Conservation (phyloP, 2,797 vertebrate species). For the Lithobates sylvaticus region DNA sequence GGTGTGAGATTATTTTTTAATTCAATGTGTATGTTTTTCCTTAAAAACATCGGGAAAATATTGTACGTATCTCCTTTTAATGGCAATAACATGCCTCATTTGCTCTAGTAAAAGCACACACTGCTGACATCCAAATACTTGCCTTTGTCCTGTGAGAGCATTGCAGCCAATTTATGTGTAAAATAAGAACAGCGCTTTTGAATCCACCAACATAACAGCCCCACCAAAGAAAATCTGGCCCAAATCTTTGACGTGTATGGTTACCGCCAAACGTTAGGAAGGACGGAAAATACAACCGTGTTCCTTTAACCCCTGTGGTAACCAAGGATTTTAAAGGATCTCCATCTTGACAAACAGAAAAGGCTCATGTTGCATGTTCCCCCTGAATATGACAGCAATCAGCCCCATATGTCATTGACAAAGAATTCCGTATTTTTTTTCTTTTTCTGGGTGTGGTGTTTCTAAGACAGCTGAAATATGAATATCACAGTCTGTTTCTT, state of each 20-base stretch:
- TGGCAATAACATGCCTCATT: neutral
- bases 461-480: constrained; percentile 49
- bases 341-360: constrained; percentile 38
- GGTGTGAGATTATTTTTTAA: neutral
- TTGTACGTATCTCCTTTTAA: neutral
- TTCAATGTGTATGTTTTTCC: constrained; percentile 5
- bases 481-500: constrained; percentile 56
- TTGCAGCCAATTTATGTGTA: constrained; percentile 21
- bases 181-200: constrained; percentile 15
- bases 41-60: neutral
- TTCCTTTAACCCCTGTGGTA: constrained; percentile 42
- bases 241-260: constrained; percentile 9
- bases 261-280: constrained; percentile 21
- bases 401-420: constrained; percentile 51
- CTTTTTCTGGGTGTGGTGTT: constrained; percentile 41
- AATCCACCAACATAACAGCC: constrained; percentile 23
- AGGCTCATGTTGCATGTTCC: constrained; percentile 38
- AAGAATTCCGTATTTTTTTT: constrained; percentile 22
- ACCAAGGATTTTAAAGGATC: constrained; percentile 28
- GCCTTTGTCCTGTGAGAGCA: constrained; percentile 12
- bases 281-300: neutral
- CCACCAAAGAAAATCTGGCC: constrained; percentile 50
- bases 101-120: neutral
- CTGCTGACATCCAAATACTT: constrained; percentile 29
- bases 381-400: constrained; percentile 12